A percentile compares a stretch with the other conserved stretches of the same genome.
phyloP scores from a whole-genome alignment of 1,140 invertebrate genomes.

The Notospermus geniculatus region DNA sequence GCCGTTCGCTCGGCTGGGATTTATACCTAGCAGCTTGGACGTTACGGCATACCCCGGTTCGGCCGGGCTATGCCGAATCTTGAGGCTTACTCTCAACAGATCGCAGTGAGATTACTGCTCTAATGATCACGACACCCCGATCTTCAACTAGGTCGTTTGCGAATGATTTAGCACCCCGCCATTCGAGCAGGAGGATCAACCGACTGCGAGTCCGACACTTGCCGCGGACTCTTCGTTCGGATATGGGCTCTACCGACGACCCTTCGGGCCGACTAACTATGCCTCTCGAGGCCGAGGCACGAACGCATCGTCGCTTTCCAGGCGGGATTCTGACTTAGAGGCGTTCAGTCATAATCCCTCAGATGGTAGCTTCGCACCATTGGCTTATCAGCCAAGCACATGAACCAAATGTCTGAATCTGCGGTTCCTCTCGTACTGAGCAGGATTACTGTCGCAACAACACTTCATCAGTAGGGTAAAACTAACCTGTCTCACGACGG shows the following conservation, averaged over 20 bases:
- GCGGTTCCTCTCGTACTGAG: slow-evolving; percentile 73
- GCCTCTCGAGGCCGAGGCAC: slow-evolving; percentile 39
- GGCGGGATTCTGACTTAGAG: slow-evolving; percentile 73
- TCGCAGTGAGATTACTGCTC: slow-evolving; percentile 58
- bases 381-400: slow-evolving; percentile 60
- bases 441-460: slow-evolving; percentile 60
- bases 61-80: slow-evolving; percentile 10
- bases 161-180: slow-evolving; percentile 57
- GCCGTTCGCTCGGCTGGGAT: too few species aligned
- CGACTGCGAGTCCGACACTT: slow-evolving; percentile 17
- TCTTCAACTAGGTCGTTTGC: slow-evolving; percentile 59
- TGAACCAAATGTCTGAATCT: slow-evolving; percentile 77
- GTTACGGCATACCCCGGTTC: too few species aligned
- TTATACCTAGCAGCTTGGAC: too few species aligned
- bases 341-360: slow-evolving; percentile 80
- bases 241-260: slow-evolving; percentile 11
- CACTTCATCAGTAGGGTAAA: slow-evolving; percentile 64
- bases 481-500: slow-evolving; percentile 79
- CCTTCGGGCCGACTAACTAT: slow-evolving; percentile 30
- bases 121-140: slow-evolving; percentile 58
- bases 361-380: slow-evolving; percentile 76
- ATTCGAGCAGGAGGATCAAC: slow-evolving; percentile 22
- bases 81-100: slow-evolving; percentile 59
- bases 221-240: slow-evolving; percentile 30
- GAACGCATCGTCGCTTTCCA: slow-evolving; percentile 58